These are phyloP conservation scores for Trematomus bernacchii DNA, from an alignment of 2,797 vertebrate genomes.

Conservation along the genomic window DNA sequence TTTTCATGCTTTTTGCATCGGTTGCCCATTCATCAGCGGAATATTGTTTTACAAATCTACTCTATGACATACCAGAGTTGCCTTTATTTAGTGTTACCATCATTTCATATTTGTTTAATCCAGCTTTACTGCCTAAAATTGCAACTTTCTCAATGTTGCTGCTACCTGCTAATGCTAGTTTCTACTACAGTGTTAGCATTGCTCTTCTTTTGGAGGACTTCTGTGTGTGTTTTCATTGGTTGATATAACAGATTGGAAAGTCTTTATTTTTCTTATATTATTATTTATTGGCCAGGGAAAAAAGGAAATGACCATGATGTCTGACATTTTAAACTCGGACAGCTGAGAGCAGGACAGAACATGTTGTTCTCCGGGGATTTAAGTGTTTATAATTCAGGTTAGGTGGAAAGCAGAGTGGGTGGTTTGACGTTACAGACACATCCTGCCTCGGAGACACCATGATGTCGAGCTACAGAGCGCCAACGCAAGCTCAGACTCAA, in stretches of 20 bases:
- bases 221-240: background rate
- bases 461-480: slow-evolving; percentile 21
- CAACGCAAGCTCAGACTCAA: slow-evolving; percentile 43
- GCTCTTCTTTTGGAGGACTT: background rate
- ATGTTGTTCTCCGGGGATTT: slow-evolving; percentile 22
- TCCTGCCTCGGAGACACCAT: slow-evolving; percentile 58
- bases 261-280: no score
- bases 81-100: background rate
- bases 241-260: background rate
- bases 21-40: background rate
- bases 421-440: slow-evolving; percentile 66
- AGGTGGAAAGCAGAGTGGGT: slow-evolving; percentile 66
- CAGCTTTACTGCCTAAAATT: no score
- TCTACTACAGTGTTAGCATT: background rate
- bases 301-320: background rate
- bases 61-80: background rate
- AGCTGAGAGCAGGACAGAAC: background rate
- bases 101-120: no score
- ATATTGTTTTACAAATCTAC: no score
- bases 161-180: background rate
- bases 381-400: slow-evolving; percentile 49
- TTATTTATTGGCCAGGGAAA: background rate
- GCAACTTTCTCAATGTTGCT: background rate
- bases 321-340: slow-evolving; percentile 13
- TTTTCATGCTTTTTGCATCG: background rate